Base-by-base conservation (phyloP, 1,140 invertebrate genomes). In the Plectrocnemia conspersa region DNA sequence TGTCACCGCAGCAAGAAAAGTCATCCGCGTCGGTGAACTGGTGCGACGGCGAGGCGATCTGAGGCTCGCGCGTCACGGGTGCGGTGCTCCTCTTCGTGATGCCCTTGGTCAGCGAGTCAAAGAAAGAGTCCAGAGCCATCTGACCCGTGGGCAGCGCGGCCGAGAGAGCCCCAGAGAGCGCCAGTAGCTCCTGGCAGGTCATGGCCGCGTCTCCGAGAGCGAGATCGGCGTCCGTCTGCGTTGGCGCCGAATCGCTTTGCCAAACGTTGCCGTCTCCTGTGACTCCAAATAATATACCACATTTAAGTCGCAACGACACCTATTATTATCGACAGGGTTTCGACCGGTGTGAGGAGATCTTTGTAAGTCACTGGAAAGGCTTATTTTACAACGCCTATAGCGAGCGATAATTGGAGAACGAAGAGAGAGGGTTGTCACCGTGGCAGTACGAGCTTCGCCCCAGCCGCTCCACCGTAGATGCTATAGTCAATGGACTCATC, bases 111-210 rank as follows among this genome's bases (percentile, higher is more conserved):
- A 91, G 73, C 21, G 88, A 87, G 64, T 82, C 82, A 62, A 90
- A 84, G 68, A 91, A 87, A 1, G 86, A 85, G 62, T 89, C 85
- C 16, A 90, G 71, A 3, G 86, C 87, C 23, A 89, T 80, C 72
- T 91, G 89, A 29, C 88, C 88, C 4, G 92, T 93, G 15, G 92
- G 92, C 53, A 95, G 70, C 1, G 91, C 89, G 1, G 92, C 91
- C 62, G 89, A 91, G 21, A 97, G 81, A 7, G 91, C 91, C 33
- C 93, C 91, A 38, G 89, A 89, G 21, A 95, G 76, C 23, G 91
- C 91, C 33, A 97, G 76, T 1, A 96, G 77, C 74, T 97, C 92
- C 71, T 92, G 90, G 73, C 91, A 94, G 1, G 90, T 93, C 80
- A 93, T 86, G 7, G 81, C 79, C 53, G 82, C 80, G 15, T 74